Evolutionary conservation across 2,888 invertebrate species (phyloP).

Genomic region (Andrena chrysosceles): DNA sequence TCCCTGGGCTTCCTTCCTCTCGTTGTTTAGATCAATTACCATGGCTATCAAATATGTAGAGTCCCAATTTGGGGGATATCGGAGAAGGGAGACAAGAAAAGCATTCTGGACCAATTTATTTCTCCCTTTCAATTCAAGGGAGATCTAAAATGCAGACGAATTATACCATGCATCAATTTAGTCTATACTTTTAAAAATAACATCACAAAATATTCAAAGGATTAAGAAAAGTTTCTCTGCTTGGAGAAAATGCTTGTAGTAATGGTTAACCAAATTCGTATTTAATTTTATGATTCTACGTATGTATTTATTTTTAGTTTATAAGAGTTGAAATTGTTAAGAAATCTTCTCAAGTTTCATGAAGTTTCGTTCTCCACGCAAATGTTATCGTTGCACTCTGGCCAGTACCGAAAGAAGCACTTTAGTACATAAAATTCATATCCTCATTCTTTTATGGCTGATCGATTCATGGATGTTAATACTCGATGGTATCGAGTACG

Average conservation of each 20-base stretch:
- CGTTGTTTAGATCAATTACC: conserved; percentile 40
- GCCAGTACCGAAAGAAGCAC: not conserved
- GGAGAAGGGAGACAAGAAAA: not conserved
- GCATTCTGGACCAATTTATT: not conserved
- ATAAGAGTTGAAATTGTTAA: not conserved
- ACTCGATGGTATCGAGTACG: conserved; percentile 11
- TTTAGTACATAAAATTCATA: not conserved
- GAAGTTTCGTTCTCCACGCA: not conserved
- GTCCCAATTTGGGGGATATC: not conserved
- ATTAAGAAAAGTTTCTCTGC: not conserved
- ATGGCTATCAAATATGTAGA: not conserved
- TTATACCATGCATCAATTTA: not conserved
- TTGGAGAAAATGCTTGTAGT: not conserved
- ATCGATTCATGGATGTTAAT: conserved; percentile 15
- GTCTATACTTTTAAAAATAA: not conserved
- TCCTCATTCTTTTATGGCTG: conserved; percentile 17
- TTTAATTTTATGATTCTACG: too few species aligned
- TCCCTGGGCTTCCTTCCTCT: conserved; percentile 10
- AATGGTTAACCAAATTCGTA: too few species aligned
- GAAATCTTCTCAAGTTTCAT: not conserved
- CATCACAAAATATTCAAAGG: not conserved
- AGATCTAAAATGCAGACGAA: not conserved
- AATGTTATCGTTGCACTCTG: not conserved
- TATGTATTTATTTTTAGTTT: not conserved
- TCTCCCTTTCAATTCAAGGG: not conserved